A percentile compares a stretch with the other conserved stretches of the same genome.
phyloP scores from a whole-genome alignment of 2,113 vertebrate species.

The Cephalopterus ornatus region DNA sequence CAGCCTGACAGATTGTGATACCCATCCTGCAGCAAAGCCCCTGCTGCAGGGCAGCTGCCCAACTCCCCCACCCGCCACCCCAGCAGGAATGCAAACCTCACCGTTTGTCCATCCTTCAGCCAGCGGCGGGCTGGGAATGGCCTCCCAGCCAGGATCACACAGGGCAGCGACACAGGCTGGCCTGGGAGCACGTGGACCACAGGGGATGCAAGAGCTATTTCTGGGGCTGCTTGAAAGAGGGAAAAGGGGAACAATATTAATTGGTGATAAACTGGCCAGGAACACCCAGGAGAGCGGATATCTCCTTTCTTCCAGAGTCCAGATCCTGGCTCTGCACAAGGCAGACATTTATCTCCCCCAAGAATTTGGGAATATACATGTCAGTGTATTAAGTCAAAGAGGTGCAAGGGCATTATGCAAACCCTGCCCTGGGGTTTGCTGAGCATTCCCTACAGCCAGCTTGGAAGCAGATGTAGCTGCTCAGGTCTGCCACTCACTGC shows the following conservation, averaged over 20 bases:
- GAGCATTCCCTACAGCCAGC: rapidly evolving
- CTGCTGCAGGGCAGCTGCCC: rapidly evolving
- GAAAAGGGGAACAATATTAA: background rate
- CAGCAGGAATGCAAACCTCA: slow-evolving; percentile 17
- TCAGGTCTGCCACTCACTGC: background rate
- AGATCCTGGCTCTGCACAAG: background rate
- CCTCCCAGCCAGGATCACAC: slow-evolving; percentile 81
- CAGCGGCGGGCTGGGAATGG: slow-evolving; percentile 84
- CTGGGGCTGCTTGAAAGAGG: slow-evolving; percentile 72
- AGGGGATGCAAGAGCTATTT: slow-evolving; percentile 77
- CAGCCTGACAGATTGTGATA: rapidly evolving
- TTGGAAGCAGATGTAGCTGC: background rate
- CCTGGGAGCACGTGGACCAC: slow-evolving; percentile 72
- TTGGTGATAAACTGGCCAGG: background rate
- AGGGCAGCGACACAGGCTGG: slow-evolving; percentile 83
- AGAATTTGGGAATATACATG: background rate
- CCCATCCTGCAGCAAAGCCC: background rate
- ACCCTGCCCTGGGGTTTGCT: background rate
- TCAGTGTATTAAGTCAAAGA: background rate
- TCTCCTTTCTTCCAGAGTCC: background rate
- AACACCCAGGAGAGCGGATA: rapidly evolving
- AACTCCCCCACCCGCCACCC: background rate
- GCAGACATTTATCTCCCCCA: background rate
- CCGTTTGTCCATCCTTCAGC: slow-evolving; percentile 78
- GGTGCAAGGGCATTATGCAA: background rate